A percentile compares a stretch with the other conserved stretches of the same genome.
Conservation (phyloP, 1,140 invertebrate genomes). For the Megalonaias nervosa region DNA sequence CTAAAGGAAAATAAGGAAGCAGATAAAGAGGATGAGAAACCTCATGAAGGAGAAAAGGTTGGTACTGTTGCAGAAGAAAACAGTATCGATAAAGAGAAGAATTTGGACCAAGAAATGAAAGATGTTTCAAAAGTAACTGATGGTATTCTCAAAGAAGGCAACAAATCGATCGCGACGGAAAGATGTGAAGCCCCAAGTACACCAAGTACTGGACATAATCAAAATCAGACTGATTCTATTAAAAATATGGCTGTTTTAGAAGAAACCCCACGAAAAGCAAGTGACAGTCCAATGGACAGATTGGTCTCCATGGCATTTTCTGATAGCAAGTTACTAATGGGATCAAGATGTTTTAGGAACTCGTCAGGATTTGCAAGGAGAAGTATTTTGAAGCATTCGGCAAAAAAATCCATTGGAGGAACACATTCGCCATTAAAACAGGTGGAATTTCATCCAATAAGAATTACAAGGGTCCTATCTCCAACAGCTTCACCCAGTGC, state of each 20-base stretch:
- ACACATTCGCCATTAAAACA: slow-evolving; percentile 20
- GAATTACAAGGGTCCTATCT: slow-evolving; percentile 46
- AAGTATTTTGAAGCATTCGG: slow-evolving; percentile 45
- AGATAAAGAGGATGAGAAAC: not conserved
- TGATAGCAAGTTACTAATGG: slow-evolving; percentile 40
- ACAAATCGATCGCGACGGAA: not conserved
- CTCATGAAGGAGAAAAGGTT: not conserved
- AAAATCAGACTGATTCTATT: not conserved
- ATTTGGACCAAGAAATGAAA: slow-evolving; percentile 1
- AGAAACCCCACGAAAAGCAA: slow-evolving; percentile 46
- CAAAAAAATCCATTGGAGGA: not conserved
- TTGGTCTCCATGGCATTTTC: slow-evolving; percentile 28
- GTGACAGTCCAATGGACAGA: slow-evolving; percentile 3
- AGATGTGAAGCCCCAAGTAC: not conserved
- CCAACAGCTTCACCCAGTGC: slow-evolving; percentile 63
- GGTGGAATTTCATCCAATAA: slow-evolving; percentile 45
- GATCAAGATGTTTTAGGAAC: slow-evolving; percentile 39
- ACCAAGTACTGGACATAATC: not conserved
- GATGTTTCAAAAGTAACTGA: not conserved
- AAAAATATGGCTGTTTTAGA: slow-evolving; percentile 12
- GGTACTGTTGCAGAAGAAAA: not conserved
- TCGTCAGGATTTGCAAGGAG: slow-evolving; percentile 34
- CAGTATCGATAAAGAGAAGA: not conserved
- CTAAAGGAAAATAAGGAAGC: not conserved
- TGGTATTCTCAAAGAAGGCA: not conserved